phyloP scores from a whole-genome alignment of 2,888 invertebrate species.

The Polyommatus icarus region DNA sequence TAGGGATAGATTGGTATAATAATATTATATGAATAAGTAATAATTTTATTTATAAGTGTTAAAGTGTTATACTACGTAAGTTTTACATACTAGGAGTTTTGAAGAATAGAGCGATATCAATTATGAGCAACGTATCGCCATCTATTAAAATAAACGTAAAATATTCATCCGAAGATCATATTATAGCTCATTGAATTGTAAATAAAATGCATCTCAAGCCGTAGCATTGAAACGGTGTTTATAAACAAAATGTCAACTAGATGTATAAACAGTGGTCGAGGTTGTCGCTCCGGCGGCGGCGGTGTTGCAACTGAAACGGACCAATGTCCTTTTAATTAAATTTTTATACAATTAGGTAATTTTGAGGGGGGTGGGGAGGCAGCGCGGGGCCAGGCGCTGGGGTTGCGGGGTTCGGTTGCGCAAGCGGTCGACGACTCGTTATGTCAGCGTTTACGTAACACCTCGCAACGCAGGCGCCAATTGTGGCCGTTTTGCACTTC shows the following conservation, averaged over 20 bases:
- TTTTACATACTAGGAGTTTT: no score
- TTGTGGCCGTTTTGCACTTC: conserved; percentile 73
- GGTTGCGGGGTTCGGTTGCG: conserved; percentile 77
- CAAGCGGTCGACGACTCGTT: conserved; percentile 80
- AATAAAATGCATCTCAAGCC: conserved; percentile 17
- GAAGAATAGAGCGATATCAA: no score
- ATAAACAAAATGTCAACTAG: conserved; percentile 60
- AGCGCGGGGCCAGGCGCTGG: conserved; percentile 55
- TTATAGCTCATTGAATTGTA: not conserved
- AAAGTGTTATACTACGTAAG: no score
- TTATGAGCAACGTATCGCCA: not conserved
- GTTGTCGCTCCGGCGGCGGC: conserved; percentile 71
- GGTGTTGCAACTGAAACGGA: conserved; percentile 67
- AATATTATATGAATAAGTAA: no score
- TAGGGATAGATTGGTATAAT: no score
- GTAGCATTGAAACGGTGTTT: conserved; percentile 45
- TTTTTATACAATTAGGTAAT: conserved; percentile 77
- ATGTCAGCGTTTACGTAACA: conserved; percentile 79
- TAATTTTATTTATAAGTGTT: no score
- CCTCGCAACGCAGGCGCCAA: conserved; percentile 73
- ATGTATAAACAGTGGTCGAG: conserved; percentile 56
- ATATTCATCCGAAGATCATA: not conserved
- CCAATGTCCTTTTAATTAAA: conserved; percentile 74
- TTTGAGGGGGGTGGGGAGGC: conserved; percentile 58
- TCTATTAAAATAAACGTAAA: not conserved